These are phyloP conservation scores for Dipodomys spectabilis DNA, from an alignment of 2,113 vertebrate genomes.

Conservation along the genomic window DNA sequence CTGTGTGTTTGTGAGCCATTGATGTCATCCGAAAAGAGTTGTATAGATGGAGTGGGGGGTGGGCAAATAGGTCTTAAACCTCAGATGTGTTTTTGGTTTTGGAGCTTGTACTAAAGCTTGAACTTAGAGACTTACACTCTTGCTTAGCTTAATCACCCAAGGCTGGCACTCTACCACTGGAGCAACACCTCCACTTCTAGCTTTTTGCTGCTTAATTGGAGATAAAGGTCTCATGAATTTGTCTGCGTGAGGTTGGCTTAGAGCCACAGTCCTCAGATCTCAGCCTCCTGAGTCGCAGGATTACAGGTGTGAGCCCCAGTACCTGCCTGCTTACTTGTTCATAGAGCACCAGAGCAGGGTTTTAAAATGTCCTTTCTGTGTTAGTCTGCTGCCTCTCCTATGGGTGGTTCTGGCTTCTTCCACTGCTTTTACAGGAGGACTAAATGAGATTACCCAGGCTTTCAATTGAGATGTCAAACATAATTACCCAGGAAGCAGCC, in stretches of 20 bases:
- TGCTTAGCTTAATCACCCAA: too few species aligned
- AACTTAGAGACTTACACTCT: too few species aligned
- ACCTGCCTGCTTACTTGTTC: conserved; percentile 49
- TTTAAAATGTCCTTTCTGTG: conserved; percentile 12
- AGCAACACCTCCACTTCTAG: too few species aligned
- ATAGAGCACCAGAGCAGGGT: background rate
- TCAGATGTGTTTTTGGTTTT: too few species aligned
- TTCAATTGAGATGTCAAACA: conserved; percentile 67
- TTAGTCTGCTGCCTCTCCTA: background rate
- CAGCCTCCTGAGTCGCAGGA: too few species aligned
- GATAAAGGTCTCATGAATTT: too few species aligned
- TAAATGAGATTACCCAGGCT: conserved; percentile 66
- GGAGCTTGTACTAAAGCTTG: too few species aligned
- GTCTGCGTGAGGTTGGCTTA: too few species aligned
- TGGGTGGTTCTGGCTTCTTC: conserved; percentile 20
- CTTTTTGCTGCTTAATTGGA: too few species aligned
- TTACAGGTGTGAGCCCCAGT: background rate
- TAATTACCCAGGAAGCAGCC: conserved; percentile 60
- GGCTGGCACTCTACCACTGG: too few species aligned
- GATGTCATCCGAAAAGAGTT: background rate
- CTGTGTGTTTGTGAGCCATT: background rate
- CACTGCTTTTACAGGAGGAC: conserved; percentile 37
- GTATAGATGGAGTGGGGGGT: background rate
- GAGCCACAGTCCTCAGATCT: too few species aligned
- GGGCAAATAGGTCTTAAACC: too few species aligned